A percentile compares a stretch with the other conserved stretches of the same genome.
Evolutionary conservation across 2,888 invertebrate genomes (phyloP).

Genomic region (Rapana venosa): DNA sequence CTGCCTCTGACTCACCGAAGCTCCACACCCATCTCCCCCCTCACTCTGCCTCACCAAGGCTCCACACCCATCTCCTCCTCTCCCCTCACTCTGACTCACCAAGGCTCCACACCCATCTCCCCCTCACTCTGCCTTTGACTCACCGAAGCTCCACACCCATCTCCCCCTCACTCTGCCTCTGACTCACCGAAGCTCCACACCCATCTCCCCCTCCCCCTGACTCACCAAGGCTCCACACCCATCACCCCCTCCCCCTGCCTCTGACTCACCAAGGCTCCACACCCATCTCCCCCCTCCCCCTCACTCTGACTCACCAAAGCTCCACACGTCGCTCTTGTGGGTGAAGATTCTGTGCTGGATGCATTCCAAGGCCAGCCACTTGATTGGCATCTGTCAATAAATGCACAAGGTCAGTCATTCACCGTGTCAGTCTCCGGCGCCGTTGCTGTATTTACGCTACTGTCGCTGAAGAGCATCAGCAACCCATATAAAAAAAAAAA

Average conservation of each 20-base stretch:
- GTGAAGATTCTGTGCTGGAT: conserved; percentile 97
- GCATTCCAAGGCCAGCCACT: conserved; percentile 98
- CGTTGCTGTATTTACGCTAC: too few relatives aligned
- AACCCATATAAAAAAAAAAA: too few relatives aligned
- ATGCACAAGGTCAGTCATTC: not conserved
- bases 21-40: conserved; percentile 89
- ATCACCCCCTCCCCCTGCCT: not conserved
- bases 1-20: conserved; percentile 86
- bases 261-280: conserved; percentile 93
- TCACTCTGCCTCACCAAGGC: conserved; percentile 88
- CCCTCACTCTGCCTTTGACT: too few relatives aligned
- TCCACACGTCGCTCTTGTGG: conserved; percentile 99
- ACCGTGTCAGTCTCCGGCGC: too few relatives aligned
- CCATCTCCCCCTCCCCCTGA: not conserved
- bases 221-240: conserved; percentile 97
- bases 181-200: conserved; percentile 95
- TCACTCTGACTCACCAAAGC: conserved; percentile 87
- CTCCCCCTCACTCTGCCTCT: too few relatives aligned
- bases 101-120: conserved; percentile 91
- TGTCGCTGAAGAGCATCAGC: too few relatives aligned
- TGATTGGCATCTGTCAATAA: conserved; percentile 90
- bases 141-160: conserved; percentile 95
- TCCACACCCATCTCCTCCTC: conserved; percentile 90
- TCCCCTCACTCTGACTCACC: conserved; percentile 82
- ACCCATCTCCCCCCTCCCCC: conserved; percentile 80